Percentiles rank a stretch among this genome's conserved stretches.
Conservation (phyloP, 2,888 invertebrate species). For the Cheilosia urbana region DNA sequence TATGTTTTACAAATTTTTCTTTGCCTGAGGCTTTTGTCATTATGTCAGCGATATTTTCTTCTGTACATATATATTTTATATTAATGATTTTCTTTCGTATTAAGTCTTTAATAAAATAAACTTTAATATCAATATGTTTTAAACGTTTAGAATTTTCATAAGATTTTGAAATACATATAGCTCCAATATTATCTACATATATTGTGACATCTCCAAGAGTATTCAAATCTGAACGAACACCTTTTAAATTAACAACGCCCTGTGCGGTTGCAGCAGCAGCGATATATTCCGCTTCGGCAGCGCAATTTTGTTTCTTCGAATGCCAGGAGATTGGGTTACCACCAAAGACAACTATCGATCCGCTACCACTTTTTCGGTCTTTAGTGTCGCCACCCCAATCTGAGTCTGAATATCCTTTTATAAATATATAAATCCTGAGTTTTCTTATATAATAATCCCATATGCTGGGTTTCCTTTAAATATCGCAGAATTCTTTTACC, state of each 20-base stretch:
- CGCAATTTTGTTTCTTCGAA: too few relatives aligned
- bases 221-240: neutral
- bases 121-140: neutral
- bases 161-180: neutral
- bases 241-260: neutral
- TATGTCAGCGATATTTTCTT: neutral
- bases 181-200: neutral
- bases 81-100: neutral
- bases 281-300: too few relatives aligned
- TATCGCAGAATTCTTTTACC: too few relatives aligned
- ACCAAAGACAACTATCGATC: too few relatives aligned
- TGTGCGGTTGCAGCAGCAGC: neutral
- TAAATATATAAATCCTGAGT: too few relatives aligned
- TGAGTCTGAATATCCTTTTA: too few relatives aligned
- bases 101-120: neutral
- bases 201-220: neutral
- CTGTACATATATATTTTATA: slow-evolving; percentile 1
- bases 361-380: too few relatives aligned
- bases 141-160: neutral
- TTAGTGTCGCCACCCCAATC: too few relatives aligned
- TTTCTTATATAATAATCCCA: too few relatives aligned
- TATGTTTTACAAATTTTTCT: slow-evolving; percentile 4
- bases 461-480: too few relatives aligned
- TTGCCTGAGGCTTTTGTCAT: slow-evolving; percentile 10
- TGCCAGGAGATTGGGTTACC: too few relatives aligned